phyloP scores from a whole-genome alignment of 1,140 invertebrate species.

The Listronotus oregonensis region DNA sequence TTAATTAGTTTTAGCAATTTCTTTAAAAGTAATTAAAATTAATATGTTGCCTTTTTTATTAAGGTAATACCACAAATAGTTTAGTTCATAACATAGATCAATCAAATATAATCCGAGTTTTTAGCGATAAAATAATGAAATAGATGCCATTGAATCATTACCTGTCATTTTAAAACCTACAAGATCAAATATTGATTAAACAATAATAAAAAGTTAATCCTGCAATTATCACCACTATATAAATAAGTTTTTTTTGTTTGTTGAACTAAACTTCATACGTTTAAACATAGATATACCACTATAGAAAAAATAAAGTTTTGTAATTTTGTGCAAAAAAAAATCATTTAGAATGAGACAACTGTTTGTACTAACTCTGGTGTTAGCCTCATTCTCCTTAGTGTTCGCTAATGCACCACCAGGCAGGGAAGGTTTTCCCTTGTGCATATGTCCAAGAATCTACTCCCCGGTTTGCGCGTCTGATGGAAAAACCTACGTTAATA shows the following conservation, averaged over 20 bases:
- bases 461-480: constrained; percentile 56
- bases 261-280: background rate
- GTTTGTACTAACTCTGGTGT: background rate
- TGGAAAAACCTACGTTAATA: constrained; percentile 53
- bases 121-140: background rate
- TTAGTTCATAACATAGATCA: too few species aligned
- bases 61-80: too few species aligned
- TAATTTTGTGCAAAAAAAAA: background rate
- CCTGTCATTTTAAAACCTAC: background rate
- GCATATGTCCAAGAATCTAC: constrained; percentile 55
- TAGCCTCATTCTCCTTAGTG: background rate
- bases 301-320: background rate
- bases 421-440: constrained; percentile 37
- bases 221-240: background rate
- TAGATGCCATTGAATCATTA: background rate
- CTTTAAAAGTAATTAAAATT: too few species aligned
- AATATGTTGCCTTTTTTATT: too few species aligned
- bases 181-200: constrained; percentile 5
- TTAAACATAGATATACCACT: too few species aligned
- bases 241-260: constrained; percentile 7
- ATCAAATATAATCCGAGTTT: too few species aligned
- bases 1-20: too few species aligned
- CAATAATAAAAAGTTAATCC: background rate
- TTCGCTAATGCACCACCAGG: background rate
- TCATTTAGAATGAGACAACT: background rate